Evolutionary conservation across 2,113 vertebrate species (phyloP).

Genomic region (Eurystomus gularis): DNA sequence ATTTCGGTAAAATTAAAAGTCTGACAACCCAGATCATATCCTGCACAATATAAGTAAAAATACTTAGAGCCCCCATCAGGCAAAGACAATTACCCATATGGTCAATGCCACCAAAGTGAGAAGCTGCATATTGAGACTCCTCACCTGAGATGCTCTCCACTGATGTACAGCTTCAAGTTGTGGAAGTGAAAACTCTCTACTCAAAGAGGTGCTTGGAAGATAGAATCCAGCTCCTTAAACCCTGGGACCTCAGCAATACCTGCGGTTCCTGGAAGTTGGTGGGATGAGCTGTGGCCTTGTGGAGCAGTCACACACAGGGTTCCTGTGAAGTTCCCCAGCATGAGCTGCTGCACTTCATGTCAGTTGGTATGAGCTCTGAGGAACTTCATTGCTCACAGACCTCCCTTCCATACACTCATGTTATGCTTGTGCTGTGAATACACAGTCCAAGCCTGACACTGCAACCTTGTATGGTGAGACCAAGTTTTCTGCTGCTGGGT

Average conservation of each 20-base stretch:
- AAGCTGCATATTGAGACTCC: accelerated
- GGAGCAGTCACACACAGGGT: accelerated
- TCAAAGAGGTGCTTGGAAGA: not conserved
- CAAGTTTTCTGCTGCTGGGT: not conserved
- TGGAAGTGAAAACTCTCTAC: not conserved
- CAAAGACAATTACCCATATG: not conserved
- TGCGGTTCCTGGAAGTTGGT: not conserved
- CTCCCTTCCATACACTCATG: accelerated
- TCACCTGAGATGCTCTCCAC: not conserved
- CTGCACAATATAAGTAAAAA: not conserved
- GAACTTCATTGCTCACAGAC: not conserved
- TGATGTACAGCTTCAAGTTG: not conserved
- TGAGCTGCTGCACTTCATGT: accelerated
- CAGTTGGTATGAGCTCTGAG: not conserved
- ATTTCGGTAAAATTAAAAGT: not conserved
- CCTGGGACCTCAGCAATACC: not conserved
- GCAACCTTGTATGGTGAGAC: not conserved
- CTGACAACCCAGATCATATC: not conserved
- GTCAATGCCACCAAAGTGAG: not conserved
- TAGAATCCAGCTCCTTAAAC: not conserved
- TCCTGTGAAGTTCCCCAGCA: not conserved
- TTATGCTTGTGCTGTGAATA: accelerated
- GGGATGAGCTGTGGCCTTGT: not conserved
- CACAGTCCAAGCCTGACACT: accelerated
- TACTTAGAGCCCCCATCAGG: not conserved